Percentiles rank a stretch among this genome's conserved stretches.
phyloP scores from a whole-genome alignment of 2,113 vertebrate species.

The Delphinapterus leucas region DNA sequence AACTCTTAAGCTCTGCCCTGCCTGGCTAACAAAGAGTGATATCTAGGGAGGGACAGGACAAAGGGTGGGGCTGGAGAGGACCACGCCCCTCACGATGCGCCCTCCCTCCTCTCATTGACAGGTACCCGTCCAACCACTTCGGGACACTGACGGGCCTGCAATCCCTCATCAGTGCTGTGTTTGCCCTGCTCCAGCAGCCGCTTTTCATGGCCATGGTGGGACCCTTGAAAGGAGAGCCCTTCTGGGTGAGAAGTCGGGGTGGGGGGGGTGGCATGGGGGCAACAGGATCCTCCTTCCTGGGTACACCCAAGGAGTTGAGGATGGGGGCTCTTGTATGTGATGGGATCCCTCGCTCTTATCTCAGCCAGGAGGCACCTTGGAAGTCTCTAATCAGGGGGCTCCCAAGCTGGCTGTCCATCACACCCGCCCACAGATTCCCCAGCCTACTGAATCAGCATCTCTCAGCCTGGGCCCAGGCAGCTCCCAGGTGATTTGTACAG shows the following conservation, averaged over 20 bases:
- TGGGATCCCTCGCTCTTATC: background rate
- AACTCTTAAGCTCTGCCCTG: background rate
- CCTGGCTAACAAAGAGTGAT: accelerated
- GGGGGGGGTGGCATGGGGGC: accelerated
- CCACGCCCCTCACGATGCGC: accelerated
- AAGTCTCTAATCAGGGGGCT: background rate
- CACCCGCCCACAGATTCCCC: background rate
- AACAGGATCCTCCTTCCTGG: background rate
- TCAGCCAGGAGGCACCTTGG: background rate
- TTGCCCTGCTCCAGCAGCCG: conserved; percentile 91
- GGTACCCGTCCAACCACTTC: conserved; percentile 92
- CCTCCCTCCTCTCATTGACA: conserved; percentile 53
- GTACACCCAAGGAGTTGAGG: background rate
- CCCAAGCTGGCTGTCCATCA: background rate
- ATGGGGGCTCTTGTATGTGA: accelerated
- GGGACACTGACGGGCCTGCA: conserved; percentile 93
- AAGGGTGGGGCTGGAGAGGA: background rate
- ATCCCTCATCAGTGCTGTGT: conserved; percentile 90
- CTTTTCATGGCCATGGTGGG: conserved; percentile 91
- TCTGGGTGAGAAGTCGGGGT: conserved; percentile 84
- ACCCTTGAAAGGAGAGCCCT: conserved; percentile 84
- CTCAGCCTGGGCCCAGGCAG: background rate
- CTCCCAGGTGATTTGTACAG: background rate
- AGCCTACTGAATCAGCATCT: background rate
- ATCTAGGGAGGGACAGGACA: accelerated